Conservation (phyloP, 1,140 invertebrate species). For the Prorops nasuta region DNA sequence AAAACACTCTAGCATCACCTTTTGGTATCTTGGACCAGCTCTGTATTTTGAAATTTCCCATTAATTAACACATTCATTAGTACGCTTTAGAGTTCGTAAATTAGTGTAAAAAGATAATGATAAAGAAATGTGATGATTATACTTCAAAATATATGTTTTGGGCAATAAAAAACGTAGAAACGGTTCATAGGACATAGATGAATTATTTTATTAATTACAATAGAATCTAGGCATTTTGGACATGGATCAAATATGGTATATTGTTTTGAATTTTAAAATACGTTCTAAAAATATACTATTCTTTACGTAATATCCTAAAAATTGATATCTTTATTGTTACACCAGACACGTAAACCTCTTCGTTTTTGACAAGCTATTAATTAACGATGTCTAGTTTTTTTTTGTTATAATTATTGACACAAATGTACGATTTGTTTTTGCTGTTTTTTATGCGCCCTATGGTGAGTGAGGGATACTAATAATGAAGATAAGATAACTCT, state of each 20-base stretch:
- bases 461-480: too few relatives aligned
- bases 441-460: too few relatives aligned
- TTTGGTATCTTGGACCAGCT: conserved; percentile 61
- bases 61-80: conserved; percentile 3
- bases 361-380: too few relatives aligned
- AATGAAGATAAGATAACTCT: too few relatives aligned
- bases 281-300: conserved; percentile 53
- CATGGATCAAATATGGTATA: conserved; percentile 31
- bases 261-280: conserved; percentile 47
- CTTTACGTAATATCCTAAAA: conserved; percentile 33
- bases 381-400: too few relatives aligned
- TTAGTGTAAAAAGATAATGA: not conserved
- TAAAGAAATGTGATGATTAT: not conserved
- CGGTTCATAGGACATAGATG: conserved; percentile 42
- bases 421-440: too few relatives aligned
- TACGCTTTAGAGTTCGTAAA: not conserved
- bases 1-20: conserved; percentile 65
- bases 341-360: conserved; percentile 11
- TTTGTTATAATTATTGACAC: too few relatives aligned
- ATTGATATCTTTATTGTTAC: conserved; percentile 15
- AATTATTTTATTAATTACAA: conserved; percentile 43
- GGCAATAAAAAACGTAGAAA: too few relatives aligned
- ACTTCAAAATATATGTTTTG: too few relatives aligned
- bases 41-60: conserved; percentile 39
- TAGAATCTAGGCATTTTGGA: conserved; percentile 38